These are phyloP conservation scores for Drosophila pegasa DNA, from an alignment of 2,888 invertebrate species.

Conservation along the genomic window DNA sequence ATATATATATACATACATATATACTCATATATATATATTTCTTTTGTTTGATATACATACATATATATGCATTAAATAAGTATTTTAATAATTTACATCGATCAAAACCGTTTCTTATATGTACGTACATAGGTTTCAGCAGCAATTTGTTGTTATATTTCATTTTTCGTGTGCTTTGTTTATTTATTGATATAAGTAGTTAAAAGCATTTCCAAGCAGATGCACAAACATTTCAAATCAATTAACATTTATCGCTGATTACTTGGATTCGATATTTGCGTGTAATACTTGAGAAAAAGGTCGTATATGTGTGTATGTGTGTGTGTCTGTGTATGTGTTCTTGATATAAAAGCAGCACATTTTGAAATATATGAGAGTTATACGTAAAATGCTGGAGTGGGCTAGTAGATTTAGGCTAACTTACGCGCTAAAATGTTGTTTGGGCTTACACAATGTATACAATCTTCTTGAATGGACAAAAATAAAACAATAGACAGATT, in stretches of 20 bases:
- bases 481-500: slow-evolving; percentile 43
- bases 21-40: slow-evolving; percentile 52
- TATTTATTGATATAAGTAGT: slow-evolving; percentile 47
- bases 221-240: slow-evolving; percentile 54
- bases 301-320: slow-evolving; percentile 31
- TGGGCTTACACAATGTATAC: slow-evolving; percentile 67
- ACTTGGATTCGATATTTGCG: slow-evolving; percentile 48
- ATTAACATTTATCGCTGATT: slow-evolving; percentile 35
- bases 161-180: slow-evolving; percentile 26
- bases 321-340: slow-evolving; percentile 25
- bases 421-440: slow-evolving; percentile 61
- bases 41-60: slow-evolving; percentile 57
- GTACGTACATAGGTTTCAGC: slow-evolving; percentile 55
- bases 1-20: slow-evolving; percentile 54
- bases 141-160: slow-evolving; percentile 30
- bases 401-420: slow-evolving; percentile 72
- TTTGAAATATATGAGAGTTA: slow-evolving; percentile 56
- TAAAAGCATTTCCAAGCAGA: slow-evolving; percentile 76
- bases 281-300: slow-evolving; percentile 70
- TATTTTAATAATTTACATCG: slow-evolving; percentile 77
- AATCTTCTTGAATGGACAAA: slow-evolving; percentile 53
- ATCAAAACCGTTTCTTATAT: slow-evolving; percentile 63
- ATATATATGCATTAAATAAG: slow-evolving; percentile 72
- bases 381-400: slow-evolving; percentile 59
- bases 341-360: slow-evolving; percentile 70